Conservation (phyloP, 2,888 invertebrate genomes). For the Prenolepis imparis region DNA sequence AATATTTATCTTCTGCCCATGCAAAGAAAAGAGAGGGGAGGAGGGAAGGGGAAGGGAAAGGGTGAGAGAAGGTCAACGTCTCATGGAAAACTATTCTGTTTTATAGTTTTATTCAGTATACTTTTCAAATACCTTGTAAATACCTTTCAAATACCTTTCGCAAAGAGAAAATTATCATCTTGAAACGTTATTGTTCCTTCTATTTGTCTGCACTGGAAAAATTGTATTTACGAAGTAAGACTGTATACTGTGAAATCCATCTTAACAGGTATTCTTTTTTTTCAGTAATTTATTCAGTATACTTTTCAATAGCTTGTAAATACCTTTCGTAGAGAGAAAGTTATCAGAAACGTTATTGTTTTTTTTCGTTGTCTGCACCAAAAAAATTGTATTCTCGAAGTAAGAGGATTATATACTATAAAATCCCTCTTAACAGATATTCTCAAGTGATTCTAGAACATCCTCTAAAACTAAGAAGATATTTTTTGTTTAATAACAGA, state of each 20-base stretch:
- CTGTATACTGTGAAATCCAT: too few relatives aligned
- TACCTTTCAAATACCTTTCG: not conserved
- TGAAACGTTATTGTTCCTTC: constrained; percentile 68
- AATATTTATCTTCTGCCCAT: constrained; percentile 63
- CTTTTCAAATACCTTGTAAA: not conserved
- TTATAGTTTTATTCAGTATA: constrained; percentile 13
- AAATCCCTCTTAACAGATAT: too few relatives aligned
- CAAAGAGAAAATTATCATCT: constrained; percentile 60
- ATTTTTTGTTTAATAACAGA: too few relatives aligned
- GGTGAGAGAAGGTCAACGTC: constrained; percentile 53
- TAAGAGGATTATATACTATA: too few relatives aligned
- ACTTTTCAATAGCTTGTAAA: not conserved
- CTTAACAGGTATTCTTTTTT: too few relatives aligned
- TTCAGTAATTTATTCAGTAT: constrained; percentile 12
- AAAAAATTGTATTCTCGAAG: too few relatives aligned
- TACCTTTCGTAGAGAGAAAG: constrained; percentile 39
- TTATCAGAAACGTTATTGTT: constrained; percentile 66
- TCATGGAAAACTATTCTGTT: constrained; percentile 15
- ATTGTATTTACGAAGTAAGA: too few relatives aligned
- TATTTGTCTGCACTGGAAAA: constrained; percentile 62
- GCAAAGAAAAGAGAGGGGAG: constrained; percentile 41
- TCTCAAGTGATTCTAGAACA: too few relatives aligned
- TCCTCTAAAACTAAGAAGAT: too few relatives aligned
- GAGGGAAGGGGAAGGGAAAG: constrained; percentile 51
- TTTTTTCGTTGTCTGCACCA: constrained; percentile 67